phyloP scores from a whole-genome alignment of 2,113 vertebrate genomes.

The Lipophrys pholis region DNA sequence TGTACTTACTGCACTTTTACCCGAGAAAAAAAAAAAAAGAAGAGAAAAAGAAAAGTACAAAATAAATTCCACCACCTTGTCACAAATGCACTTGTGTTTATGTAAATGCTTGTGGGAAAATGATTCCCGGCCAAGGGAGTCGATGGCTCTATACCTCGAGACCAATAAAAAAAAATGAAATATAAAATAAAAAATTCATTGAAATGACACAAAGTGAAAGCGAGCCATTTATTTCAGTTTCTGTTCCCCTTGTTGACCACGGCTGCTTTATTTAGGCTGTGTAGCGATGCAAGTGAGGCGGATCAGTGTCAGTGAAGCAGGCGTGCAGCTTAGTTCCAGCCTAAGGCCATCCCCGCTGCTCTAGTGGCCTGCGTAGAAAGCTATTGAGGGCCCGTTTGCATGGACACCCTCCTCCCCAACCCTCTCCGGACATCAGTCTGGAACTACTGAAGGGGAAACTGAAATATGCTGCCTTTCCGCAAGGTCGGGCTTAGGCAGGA shows the following conservation, averaged over 20 bases:
- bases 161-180: conserved; percentile 1
- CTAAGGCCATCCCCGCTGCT: conserved; percentile 65
- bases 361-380: conserved; percentile 59
- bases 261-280: conserved; percentile 68
- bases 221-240: conserved; percentile 26
- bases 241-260: conserved; percentile 21
- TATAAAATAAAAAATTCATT: conserved; percentile 23
- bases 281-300: conserved; percentile 52
- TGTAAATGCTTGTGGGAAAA: conserved; percentile 34
- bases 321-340: conserved; percentile 71
- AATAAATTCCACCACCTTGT: conserved; percentile 24
- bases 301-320: conserved; percentile 70
- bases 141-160: conserved; percentile 17
- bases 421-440: conserved; percentile 49
- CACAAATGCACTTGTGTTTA: conserved; percentile 33
- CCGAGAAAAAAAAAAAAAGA: background rate
- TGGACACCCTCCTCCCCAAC: conserved; percentile 39
- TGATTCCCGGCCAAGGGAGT: conserved; percentile 29
- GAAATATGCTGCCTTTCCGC: conserved; percentile 65
- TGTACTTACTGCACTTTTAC: conserved; percentile 59
- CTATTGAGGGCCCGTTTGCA: conserved; percentile 48
- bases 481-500: conserved; percentile 56
- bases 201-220: conserved; percentile 55
- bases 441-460: conserved; percentile 67
- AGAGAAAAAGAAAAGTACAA: conserved; percentile 31